Evolutionary conservation across 2,888 invertebrate species (phyloP).

Genomic region (Choreutis nemorana): DNA sequence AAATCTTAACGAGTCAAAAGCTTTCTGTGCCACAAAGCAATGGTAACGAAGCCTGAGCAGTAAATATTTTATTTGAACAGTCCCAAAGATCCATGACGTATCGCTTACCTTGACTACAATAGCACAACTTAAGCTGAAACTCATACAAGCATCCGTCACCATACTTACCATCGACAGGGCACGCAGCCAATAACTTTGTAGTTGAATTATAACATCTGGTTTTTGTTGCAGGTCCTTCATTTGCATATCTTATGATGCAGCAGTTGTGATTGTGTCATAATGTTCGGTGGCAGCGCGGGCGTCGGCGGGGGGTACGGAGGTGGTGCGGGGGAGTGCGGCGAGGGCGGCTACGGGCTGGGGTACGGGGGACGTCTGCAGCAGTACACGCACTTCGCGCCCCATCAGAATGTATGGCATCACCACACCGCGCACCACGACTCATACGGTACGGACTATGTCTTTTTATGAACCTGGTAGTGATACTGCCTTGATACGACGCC

Average conservation of each 20-base stretch:
- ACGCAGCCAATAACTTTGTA: too few species aligned
- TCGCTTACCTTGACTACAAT: too few species aligned
- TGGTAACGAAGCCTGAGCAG: too few species aligned
- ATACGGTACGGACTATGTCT: constrained; percentile 32
- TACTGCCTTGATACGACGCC: not conserved
- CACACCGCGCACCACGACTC: constrained; percentile 46
- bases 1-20: too few species aligned
- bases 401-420: constrained; percentile 56
- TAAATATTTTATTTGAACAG: too few species aligned
- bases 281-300: constrained; percentile 25
- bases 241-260: too few species aligned
- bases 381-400: constrained; percentile 56
- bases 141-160: too few species aligned
- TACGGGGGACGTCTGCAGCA: constrained; percentile 44
- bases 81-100: too few species aligned
- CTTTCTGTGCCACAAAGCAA: too few species aligned
- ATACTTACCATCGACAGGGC: too few species aligned
- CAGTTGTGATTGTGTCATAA: constrained; percentile 12
- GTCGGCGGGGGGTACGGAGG: constrained; percentile 24
- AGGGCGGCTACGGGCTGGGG: constrained; percentile 41
- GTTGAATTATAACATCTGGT: too few species aligned
- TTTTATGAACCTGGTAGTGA: not conserved
- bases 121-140: too few species aligned
- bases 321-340: constrained; percentile 33
- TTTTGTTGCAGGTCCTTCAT: constrained; percentile 7